A percentile compares a stretch with the other conserved stretches of the same genome.
Conservation (phyloP, 1,140 invertebrate species). For the Drosophila ananassae region DNA sequence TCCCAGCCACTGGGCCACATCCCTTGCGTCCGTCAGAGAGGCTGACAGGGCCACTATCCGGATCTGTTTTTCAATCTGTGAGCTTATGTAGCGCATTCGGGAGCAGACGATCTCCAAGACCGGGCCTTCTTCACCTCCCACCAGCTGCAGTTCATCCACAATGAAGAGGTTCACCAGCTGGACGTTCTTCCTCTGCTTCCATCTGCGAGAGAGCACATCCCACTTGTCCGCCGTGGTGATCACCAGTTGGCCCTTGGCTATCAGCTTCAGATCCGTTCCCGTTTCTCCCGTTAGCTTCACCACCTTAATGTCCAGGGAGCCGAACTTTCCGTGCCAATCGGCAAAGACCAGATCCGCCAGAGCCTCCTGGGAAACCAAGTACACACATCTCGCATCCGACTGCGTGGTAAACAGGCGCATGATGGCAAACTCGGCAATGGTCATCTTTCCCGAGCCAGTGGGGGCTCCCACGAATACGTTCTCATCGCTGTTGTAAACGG, state of each 20-base stretch:
- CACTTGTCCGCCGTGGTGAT: conserved; percentile 99
- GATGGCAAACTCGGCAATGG: conserved; percentile 98
- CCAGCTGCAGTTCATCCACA: conserved; percentile 97
- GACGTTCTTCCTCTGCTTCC: conserved; percentile 99
- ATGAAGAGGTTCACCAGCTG: conserved; percentile 99
- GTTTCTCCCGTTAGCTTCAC: conserved; percentile 99
- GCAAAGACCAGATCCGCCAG: conserved; percentile 95
- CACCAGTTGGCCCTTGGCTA: conserved; percentile 96
- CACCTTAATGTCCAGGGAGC: conserved; percentile 86
- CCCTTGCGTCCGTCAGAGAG: conserved; percentile 97
- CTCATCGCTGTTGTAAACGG: conserved; percentile 99
- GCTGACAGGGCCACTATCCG: conserved; percentile 98
- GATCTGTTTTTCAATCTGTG: conserved; percentile 96
- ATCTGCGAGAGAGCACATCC: conserved; percentile 98
- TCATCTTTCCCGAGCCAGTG: conserved; percentile 98
- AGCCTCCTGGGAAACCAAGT: conserved; percentile 96
- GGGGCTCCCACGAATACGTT: conserved; percentile 99
- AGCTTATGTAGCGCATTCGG: conserved; percentile 98
- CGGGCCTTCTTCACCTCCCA: conserved; percentile 95
- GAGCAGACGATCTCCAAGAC: conserved; percentile 99
- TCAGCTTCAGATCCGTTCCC: conserved; percentile 96
- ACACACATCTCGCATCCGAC: conserved; percentile 92
- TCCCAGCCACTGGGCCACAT: conserved; percentile 98
- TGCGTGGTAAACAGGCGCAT: conserved; percentile 93
- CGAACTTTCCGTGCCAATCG: conserved; percentile 97